Evolutionary conservation across 2,888 invertebrate genomes (phyloP).

Genomic region (Eulithis testata): DNA sequence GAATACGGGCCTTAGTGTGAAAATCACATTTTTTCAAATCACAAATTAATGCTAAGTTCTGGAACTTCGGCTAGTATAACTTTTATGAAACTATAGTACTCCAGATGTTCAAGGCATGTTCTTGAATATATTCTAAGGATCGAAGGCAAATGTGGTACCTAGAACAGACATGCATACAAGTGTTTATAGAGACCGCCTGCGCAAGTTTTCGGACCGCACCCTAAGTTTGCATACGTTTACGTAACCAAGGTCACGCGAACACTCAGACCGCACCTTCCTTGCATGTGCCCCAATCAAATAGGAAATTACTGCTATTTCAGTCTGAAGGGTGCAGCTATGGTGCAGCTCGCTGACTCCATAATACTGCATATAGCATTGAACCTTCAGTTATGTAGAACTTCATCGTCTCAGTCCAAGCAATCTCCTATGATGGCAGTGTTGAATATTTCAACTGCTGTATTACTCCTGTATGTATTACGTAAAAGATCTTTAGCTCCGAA

Average conservation of each 20-base stretch:
- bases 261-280: constrained; percentile 65
- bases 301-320: constrained; percentile 69
- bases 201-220: constrained; percentile 64
- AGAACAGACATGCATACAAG: no score
- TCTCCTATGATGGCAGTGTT: neutral
- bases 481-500: neutral
- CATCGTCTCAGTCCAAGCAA: neutral
- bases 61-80: no score
- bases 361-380: constrained; percentile 13
- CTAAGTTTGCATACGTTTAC: constrained; percentile 65
- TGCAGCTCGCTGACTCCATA: constrained; percentile 11
- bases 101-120: no score
- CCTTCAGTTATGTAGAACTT: constrained; percentile 1
- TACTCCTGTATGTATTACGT: neutral
- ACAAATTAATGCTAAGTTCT: no score
- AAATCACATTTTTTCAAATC: no score
- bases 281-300: constrained; percentile 64
- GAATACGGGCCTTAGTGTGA: no score
- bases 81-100: no score
- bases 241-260: constrained; percentile 72
- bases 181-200: constrained; percentile 34
- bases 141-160: no score
- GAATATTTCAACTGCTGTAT: neutral
- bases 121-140: no score
- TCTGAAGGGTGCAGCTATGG: constrained; percentile 33